Percentiles rank a stretch among this genome's conserved stretches.
Conservation (phyloP, 2,888 invertebrate genomes). For the Phengaris arion region DNA sequence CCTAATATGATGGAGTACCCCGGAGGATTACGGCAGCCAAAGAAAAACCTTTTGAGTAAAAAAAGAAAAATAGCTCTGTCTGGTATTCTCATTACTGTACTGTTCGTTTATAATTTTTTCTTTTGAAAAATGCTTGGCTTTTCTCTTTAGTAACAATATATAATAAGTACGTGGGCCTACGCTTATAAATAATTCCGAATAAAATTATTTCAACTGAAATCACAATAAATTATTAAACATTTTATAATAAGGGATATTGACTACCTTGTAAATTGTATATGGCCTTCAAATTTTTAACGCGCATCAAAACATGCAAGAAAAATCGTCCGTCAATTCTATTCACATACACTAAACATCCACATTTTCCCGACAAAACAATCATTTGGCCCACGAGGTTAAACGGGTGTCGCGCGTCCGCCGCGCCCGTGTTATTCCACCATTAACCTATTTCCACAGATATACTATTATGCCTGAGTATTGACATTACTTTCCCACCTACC, state of each 20-base stretch:
- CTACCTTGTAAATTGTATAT: too few species aligned
- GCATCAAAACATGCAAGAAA: background rate
- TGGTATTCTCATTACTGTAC: background rate
- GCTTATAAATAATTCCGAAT: too few species aligned
- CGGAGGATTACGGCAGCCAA: background rate
- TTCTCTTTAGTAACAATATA: background rate
- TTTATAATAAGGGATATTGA: too few species aligned
- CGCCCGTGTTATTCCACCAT: slow-evolving; percentile 42
- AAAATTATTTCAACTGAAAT: too few species aligned
- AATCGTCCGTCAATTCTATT: background rate
- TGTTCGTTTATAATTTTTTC: background rate
- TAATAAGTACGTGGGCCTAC: background rate
- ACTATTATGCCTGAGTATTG: slow-evolving; percentile 26
- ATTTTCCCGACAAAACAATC: background rate
- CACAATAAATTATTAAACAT: too few species aligned
- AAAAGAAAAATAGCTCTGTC: background rate
- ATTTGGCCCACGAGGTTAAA: slow-evolving; percentile 5
- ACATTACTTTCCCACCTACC: slow-evolving; percentile 18
- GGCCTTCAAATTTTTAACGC: background rate
- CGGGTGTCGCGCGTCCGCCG: slow-evolving; percentile 36
- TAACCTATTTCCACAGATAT: slow-evolving; percentile 39
- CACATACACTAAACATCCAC: background rate
- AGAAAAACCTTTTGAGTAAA: background rate
- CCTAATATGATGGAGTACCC: background rate
- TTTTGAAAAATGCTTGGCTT: background rate